Percentiles rank a stretch among this genome's conserved stretches.
Conservation (phyloP, 1,140 invertebrate genomes). For the Heliconius himera region DNA sequence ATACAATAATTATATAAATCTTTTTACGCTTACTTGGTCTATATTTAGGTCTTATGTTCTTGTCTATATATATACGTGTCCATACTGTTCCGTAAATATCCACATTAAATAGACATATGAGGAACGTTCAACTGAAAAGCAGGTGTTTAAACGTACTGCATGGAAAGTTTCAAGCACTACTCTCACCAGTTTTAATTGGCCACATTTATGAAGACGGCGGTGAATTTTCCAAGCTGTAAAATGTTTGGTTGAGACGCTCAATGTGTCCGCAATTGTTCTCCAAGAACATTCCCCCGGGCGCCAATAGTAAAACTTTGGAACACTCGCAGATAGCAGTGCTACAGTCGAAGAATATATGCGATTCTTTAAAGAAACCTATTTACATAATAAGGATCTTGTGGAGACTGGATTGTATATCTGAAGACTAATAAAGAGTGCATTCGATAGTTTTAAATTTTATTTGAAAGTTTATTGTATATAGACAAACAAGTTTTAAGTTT, state of each 20-base stretch:
- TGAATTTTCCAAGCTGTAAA: slow-evolving; percentile 34
- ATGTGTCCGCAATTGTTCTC: slow-evolving; percentile 32
- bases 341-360: slow-evolving; percentile 29
- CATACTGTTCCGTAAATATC: background rate
- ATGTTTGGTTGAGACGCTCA: slow-evolving; percentile 25
- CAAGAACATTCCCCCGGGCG: slow-evolving; percentile 28
- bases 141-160: slow-evolving; percentile 20
- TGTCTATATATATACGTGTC: background rate
- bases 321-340: slow-evolving; percentile 25
- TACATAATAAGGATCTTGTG: slow-evolving; percentile 14
- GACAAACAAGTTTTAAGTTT: background rate
- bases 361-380: slow-evolving; percentile 32
- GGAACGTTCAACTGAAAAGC: background rate
- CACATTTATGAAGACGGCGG: slow-evolving; percentile 31
- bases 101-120: slow-evolving; percentile 12
- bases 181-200: slow-evolving; percentile 25
- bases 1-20: no score
- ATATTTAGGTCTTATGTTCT: background rate
- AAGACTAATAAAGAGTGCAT: background rate
- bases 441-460: slow-evolving; percentile 10
- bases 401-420: background rate
- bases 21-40: background rate
- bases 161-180: slow-evolving; percentile 30
- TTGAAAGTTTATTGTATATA: background rate
- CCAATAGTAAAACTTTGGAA: slow-evolving; percentile 35